Conservation (phyloP, 2,888 invertebrate species). For the Agrotis exclamationis region DNA sequence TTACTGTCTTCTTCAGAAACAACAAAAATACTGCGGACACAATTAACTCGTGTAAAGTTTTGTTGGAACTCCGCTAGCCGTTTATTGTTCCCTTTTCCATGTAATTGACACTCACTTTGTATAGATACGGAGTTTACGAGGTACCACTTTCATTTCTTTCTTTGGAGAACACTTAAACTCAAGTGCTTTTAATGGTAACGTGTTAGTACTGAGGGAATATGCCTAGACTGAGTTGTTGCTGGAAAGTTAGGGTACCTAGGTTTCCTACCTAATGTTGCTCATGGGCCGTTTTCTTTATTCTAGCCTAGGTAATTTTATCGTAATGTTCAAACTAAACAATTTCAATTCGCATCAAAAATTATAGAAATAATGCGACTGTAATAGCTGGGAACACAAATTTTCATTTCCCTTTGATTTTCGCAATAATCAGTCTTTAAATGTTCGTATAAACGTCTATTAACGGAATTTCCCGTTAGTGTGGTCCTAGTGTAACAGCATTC, state of each 20-base stretch:
- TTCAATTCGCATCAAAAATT: too few relatives aligned
- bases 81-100: slow-evolving; percentile 63
- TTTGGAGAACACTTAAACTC: slow-evolving; percentile 34
- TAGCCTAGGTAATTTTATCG: neutral
- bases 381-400: too few relatives aligned
- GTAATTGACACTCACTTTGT: slow-evolving; percentile 65
- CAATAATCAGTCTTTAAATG: too few relatives aligned
- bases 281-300: neutral
- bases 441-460: too few relatives aligned
- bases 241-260: neutral
- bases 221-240: slow-evolving; percentile 10
- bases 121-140: slow-evolving; percentile 56
- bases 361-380: too few relatives aligned
- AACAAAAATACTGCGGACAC: slow-evolving; percentile 70
- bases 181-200: slow-evolving; percentile 36
- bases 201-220: slow-evolving; percentile 20
- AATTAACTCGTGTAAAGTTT: slow-evolving; percentile 78
- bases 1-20: slow-evolving; percentile 70
- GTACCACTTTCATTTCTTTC: slow-evolving; percentile 33
- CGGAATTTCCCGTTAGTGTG: too few relatives aligned
- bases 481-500: neutral
- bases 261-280: neutral
- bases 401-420: too few relatives aligned
- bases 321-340: neutral
- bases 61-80: slow-evolving; percentile 54